phyloP scores from a whole-genome alignment of 2,888 invertebrate species.

The Brachycybe producta region DNA sequence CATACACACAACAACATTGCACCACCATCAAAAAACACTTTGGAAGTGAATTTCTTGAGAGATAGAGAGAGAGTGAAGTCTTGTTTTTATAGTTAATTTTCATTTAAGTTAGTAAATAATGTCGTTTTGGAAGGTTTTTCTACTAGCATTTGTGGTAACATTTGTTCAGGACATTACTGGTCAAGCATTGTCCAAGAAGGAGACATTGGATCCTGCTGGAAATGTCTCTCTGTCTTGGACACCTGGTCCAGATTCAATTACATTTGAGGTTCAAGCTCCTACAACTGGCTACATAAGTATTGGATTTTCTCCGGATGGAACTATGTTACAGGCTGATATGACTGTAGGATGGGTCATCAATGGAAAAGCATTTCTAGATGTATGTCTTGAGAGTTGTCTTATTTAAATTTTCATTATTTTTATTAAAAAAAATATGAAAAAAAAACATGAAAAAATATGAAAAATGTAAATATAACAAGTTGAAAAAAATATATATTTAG shows the following conservation, averaged over 20 bases:
- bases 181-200: background rate
- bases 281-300: constrained; percentile 11
- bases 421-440: background rate
- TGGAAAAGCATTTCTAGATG: constrained; percentile 10
- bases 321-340: constrained; percentile 11
- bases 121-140: too few relatives aligned
- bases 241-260: constrained; percentile 1
- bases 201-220: constrained; percentile 5
- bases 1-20: too few relatives aligned
- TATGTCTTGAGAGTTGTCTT: background rate
- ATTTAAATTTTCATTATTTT: background rate
- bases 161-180: background rate
- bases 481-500: too few relatives aligned
- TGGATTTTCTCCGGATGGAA: constrained; percentile 12
- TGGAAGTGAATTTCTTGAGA: too few relatives aligned
- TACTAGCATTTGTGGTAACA: background rate
- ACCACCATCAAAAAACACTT: too few relatives aligned
- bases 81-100: too few relatives aligned
- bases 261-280: constrained; percentile 10
- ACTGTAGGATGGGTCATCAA: constrained; percentile 13
- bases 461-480: too few relatives aligned
- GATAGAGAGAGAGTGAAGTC: too few relatives aligned
- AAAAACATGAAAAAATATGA: too few relatives aligned
- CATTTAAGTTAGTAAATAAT: too few relatives aligned
- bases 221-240: constrained; percentile 10